Evolutionary conservation across 2,797 vertebrate genomes (phyloP).

Genomic region (Rhinatrema bivittatum): DNA sequence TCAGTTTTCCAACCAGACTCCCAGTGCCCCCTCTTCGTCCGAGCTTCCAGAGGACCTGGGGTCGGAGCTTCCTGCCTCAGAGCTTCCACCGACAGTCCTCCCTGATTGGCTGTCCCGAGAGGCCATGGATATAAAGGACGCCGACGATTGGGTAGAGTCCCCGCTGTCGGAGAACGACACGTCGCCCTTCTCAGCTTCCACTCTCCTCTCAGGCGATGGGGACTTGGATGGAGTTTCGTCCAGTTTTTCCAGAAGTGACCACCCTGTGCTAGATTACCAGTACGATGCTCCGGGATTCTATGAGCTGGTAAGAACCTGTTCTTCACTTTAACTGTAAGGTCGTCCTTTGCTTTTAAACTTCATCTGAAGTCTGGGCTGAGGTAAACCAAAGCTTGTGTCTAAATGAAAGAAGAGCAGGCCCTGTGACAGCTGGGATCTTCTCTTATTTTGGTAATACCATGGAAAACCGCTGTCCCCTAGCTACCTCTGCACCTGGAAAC

Average conservation of each 20-base stretch:
- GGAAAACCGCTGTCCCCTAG: too few species aligned
- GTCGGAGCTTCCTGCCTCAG: conserved; percentile 31
- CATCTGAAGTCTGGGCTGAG: too few species aligned
- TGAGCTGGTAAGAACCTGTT: conserved; percentile 71
- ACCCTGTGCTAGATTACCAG: conserved; percentile 81
- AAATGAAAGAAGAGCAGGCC: too few species aligned
- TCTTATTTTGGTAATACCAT: too few species aligned
- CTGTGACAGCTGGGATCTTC: too few species aligned
- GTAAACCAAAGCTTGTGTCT: too few species aligned
- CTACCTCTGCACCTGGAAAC: too few species aligned
- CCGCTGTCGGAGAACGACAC: conserved; percentile 71
- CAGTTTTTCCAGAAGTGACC: conserved; percentile 68
- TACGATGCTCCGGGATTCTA: conserved; percentile 73
- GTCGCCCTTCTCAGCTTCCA: conserved; percentile 72
- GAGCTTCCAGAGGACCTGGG: conserved; percentile 32
- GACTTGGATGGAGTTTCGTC: conserved; percentile 69
- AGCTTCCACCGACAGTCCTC: conserved; percentile 27
- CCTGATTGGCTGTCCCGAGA: conserved; percentile 41
- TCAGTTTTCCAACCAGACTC: conserved; percentile 28
- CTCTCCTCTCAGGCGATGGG: conserved; percentile 85
- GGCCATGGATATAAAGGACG: conserved; percentile 43
- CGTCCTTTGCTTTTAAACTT: too few species aligned
- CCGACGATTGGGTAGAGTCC: conserved; percentile 51
- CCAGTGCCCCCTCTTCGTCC: conserved; percentile 32
- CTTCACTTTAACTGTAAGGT: too few species aligned